A percentile compares a stretch with the other conserved stretches of the same genome.
phyloP scores from a whole-genome alignment of 2,797 vertebrate species.

The Lepus townsendii region DNA sequence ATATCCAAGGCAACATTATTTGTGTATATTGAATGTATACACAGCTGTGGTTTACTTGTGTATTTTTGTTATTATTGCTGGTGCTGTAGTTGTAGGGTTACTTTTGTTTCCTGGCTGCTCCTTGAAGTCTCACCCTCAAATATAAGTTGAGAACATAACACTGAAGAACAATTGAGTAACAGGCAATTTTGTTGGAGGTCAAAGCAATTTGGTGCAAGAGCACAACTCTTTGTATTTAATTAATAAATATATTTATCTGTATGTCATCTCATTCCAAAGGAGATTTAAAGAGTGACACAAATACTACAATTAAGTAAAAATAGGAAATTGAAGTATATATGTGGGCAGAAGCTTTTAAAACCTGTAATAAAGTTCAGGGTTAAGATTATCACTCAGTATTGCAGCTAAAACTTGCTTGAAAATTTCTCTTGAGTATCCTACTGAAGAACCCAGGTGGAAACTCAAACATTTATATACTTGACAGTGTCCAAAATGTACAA shows the following conservation, averaged over 20 bases:
- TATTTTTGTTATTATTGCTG: neutral
- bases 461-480: neutral
- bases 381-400: neutral
- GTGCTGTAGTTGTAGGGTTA: neutral
- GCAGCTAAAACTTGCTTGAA: neutral
- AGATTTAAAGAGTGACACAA: neutral
- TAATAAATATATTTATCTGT: conserved; percentile 1
- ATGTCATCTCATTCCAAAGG: neutral
- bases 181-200: neutral
- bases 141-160: neutral
- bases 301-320: neutral
- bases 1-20: neutral
- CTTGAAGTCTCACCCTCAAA: neutral
- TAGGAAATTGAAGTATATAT: neutral
- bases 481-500: conserved; percentile 17
- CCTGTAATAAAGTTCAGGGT: neutral
- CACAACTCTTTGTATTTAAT: conserved; percentile 2
- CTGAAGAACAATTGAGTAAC: neutral
- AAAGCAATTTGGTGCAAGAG: neutral
- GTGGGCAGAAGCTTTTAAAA: neutral
- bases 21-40: neutral
- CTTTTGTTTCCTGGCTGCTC: neutral
- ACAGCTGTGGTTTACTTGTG: neutral
- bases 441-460: neutral
- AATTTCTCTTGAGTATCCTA: neutral